Conservation (phyloP, 2,113 vertebrate species). For the Apodemus speciosus region DNA sequence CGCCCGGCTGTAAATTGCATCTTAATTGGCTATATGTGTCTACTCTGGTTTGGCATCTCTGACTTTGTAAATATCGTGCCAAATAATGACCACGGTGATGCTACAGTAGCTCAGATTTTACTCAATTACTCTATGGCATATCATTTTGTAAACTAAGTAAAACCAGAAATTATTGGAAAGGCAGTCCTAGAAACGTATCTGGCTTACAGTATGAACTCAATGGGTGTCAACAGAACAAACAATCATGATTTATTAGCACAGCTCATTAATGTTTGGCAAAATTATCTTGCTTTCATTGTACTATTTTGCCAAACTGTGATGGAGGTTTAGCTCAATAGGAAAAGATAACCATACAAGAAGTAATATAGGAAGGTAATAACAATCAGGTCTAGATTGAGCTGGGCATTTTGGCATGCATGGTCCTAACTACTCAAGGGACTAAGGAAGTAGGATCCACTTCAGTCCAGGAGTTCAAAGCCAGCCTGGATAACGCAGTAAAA, state of each 20-base stretch:
- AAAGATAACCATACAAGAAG: neutral
- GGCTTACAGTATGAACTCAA: neutral
- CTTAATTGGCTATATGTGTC: neutral
- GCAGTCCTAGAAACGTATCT: neutral
- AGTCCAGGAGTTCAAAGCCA: neutral
- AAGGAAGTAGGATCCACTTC: neutral
- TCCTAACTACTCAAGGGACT: too few species aligned
- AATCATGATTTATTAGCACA: neutral
- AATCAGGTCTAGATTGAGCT: neutral
- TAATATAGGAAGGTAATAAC: neutral
- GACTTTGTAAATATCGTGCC: neutral
- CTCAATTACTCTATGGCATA: neutral
- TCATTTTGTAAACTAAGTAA: neutral
- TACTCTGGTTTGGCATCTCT: neutral
- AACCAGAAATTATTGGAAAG: neutral
- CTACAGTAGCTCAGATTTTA: neutral
- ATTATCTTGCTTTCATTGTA: neutral
- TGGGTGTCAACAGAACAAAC: neutral
- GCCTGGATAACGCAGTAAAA: neutral
- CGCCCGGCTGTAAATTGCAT: too few species aligned
- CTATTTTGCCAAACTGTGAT: neutral
- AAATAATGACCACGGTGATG: neutral
- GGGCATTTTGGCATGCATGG: too few species aligned
- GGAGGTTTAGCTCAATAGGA: neutral
- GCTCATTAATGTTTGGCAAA: slow-evolving; percentile 9